Conservation (phyloP, 2,113 vertebrate genomes). For the Tragelaphus scriptus region DNA sequence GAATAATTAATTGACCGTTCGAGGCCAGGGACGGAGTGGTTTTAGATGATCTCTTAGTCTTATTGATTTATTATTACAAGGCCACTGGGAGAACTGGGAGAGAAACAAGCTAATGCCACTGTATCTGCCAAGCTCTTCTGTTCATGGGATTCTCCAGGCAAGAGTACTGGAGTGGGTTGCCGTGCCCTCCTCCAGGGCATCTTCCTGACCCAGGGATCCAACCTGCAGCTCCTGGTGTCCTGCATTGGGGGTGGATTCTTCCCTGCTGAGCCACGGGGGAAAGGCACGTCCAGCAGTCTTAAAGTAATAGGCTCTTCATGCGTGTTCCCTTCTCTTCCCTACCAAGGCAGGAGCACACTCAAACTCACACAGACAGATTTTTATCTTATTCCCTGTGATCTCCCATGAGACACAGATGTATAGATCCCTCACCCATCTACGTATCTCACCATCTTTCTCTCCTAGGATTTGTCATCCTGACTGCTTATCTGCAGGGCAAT, state of each 20-base stretch:
- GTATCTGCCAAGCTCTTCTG: neutral
- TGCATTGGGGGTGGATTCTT: neutral
- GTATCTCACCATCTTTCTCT: neutral
- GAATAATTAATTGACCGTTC: neutral
- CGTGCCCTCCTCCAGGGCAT: neutral
- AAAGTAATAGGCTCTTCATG: neutral
- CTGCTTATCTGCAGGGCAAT: neutral
- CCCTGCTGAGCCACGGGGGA: fast-evolving
- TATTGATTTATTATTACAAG: neutral
- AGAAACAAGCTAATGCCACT: neutral
- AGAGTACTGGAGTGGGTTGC: neutral
- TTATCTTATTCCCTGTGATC: neutral
- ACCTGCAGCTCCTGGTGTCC: neutral
- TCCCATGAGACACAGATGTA: neutral
- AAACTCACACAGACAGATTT: neutral
- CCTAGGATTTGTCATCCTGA: neutral
- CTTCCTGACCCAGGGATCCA: neutral
- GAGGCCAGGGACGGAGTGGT: neutral
- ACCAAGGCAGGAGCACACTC: too few relatives aligned
- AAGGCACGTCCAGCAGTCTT: neutral
- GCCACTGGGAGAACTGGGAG: neutral
- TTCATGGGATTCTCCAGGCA: neutral
- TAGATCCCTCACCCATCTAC: neutral
- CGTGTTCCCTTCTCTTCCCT: neutral
- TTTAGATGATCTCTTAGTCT: neutral